Conservation (phyloP, 2,888 invertebrate species). For the Geophilus truncorum region DNA sequence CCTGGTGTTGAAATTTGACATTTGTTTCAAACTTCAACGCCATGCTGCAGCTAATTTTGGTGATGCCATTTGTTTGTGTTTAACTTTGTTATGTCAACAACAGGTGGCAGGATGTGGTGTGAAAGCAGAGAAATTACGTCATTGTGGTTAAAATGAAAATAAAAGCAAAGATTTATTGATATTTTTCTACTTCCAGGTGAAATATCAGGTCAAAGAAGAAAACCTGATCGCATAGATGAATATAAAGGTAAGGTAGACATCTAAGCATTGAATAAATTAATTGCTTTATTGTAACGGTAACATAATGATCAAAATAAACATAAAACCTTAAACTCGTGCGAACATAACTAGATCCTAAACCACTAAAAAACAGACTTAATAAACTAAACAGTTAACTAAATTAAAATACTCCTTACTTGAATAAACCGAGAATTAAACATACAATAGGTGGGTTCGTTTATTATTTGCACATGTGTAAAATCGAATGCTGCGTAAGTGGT, state of each 20-base stretch:
- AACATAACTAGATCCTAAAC: neutral
- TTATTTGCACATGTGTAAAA: no score
- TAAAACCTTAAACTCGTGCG: neutral
- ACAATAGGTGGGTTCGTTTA: no score
- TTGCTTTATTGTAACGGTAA: neutral
- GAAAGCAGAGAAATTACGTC: no score
- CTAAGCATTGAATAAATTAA: neutral
- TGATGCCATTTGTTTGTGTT: no score
- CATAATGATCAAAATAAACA: neutral
- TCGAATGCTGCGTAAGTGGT: no score
- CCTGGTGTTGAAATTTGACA: no score
- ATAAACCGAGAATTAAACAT: neutral
- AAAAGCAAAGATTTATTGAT: neutral
- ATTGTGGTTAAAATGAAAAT: no score
- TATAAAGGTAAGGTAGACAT: neutral
- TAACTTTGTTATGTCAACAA: no score
- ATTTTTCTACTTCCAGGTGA: neutral
- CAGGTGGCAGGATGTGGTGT: no score
- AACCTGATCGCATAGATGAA: neutral
- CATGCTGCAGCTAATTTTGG: no score
- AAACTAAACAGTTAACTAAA: conserved; percentile 6
- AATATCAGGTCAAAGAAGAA: conserved; percentile 20
- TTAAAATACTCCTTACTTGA: neutral
- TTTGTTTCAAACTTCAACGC: no score
- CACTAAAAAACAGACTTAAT: neutral